Conservation (phyloP, 2,113 vertebrate species). For the Nicator chloris region DNA sequence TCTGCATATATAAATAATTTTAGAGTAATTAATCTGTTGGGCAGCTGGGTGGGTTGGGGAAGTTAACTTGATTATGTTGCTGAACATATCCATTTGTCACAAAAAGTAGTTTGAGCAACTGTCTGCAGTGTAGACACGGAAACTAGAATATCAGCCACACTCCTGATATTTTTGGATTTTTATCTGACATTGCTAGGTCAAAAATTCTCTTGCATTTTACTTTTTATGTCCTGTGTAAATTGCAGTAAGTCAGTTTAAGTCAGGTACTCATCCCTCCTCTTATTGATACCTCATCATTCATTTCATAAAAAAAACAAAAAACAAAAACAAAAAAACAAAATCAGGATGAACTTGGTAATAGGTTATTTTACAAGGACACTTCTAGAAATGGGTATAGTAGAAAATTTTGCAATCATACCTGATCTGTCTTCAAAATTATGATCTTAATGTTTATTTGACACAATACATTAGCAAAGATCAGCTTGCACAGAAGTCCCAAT, state of each 20-base stretch:
- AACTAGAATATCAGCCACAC: neutral
- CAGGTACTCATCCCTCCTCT: neutral
- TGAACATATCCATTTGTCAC: neutral
- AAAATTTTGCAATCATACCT: neutral
- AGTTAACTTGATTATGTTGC: neutral
- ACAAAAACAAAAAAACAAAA: no score
- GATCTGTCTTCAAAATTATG: neutral
- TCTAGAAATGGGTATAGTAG: neutral
- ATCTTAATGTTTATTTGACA: neutral
- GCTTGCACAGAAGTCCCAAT: neutral
- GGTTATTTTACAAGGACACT: neutral
- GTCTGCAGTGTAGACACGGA: neutral
- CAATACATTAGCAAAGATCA: neutral
- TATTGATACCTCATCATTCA: neutral
- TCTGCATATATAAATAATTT: neutral
- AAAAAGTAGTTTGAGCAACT: neutral
- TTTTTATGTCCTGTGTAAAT: neutral
- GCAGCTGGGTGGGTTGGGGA: fast-evolving
- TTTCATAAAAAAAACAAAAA: neutral
- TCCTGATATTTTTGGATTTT: neutral
- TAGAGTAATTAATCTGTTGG: neutral
- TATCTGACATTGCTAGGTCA: neutral
- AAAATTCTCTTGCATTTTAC: neutral
- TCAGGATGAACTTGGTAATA: neutral
- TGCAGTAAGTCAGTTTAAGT: neutral